Evolutionary conservation across 2,797 vertebrate genomes (phyloP).

Genomic region (Molossus alvarezi): DNA sequence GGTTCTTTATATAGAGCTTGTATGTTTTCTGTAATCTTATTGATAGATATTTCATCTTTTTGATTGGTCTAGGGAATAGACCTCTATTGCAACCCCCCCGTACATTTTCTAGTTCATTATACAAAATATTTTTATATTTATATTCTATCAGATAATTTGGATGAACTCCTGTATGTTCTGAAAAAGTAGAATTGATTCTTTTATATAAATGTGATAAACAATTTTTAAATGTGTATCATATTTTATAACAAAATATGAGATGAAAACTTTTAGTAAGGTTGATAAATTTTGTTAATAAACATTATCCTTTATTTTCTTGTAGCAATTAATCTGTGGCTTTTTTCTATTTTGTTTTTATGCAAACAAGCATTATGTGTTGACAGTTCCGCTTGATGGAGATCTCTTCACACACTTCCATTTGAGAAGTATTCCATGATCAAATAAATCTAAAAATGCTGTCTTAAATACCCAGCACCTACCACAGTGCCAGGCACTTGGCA

Average conservation of each 20-base stretch:
- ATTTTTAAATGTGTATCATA: slow-evolving; percentile 35
- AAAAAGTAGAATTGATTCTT: slow-evolving; percentile 52
- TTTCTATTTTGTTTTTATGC: slow-evolving; percentile 46
- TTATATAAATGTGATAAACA: slow-evolving; percentile 32
- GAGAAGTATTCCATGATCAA: slow-evolving; percentile 36
- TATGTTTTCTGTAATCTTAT: slow-evolving; percentile 33
- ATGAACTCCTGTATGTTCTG: slow-evolving; percentile 31
- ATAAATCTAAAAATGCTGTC: slow-evolving; percentile 58
- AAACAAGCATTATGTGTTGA: slow-evolving; percentile 22
- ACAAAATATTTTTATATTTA: slow-evolving; percentile 60
- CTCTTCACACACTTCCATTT: background rate
- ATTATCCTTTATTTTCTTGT: slow-evolving; percentile 44
- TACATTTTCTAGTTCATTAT: slow-evolving; percentile 66
- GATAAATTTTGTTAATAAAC: slow-evolving; percentile 59
- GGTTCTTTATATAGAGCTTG: background rate
- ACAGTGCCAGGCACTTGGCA: background rate
- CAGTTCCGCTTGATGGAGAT: background rate
- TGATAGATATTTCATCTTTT: slow-evolving; percentile 35
- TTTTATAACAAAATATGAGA: slow-evolving; percentile 44
- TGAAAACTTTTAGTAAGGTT: slow-evolving; percentile 39
- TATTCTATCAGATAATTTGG: slow-evolving; percentile 30
- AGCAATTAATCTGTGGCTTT: background rate
- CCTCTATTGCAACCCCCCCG: background rate
- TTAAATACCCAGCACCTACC: background rate
- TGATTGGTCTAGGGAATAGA: background rate